phyloP scores from a whole-genome alignment of 1,140 invertebrate genomes.

The Sitodiplosis mosellana region DNA sequence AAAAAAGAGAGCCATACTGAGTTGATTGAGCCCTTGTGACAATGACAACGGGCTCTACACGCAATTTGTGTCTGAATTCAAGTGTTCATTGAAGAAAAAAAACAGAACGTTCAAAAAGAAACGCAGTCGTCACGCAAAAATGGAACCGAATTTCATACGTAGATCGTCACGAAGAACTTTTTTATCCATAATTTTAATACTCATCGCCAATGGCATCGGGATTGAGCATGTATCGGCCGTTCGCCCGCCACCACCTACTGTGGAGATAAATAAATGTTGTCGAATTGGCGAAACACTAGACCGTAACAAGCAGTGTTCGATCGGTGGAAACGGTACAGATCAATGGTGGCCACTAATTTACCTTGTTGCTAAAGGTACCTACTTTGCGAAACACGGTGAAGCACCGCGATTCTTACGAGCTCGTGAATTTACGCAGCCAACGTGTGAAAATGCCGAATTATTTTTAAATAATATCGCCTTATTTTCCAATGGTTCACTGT shows the following conservation, averaged over 20 bases:
- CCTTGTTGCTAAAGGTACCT: constrained; percentile 12
- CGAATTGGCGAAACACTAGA: constrained; percentile 18
- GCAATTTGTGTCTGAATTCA: too few relatives aligned
- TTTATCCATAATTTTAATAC: not conserved
- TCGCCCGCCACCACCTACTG: constrained; percentile 9
- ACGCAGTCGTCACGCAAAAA: too few relatives aligned
- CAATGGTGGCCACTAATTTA: constrained; percentile 19
- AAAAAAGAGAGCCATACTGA: too few relatives aligned
- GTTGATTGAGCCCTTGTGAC: too few relatives aligned
- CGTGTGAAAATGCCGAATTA: constrained; percentile 1
- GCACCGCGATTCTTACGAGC: constrained; percentile 18
- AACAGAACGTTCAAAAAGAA: too few relatives aligned
- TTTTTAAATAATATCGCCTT: constrained; percentile 12
- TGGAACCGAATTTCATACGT: too few relatives aligned
- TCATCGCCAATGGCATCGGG: not conserved
- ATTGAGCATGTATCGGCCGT: not conserved
- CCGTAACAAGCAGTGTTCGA: constrained; percentile 10
- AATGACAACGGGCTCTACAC: too few relatives aligned
- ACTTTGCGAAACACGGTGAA: constrained; percentile 13
- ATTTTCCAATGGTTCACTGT: constrained; percentile 34
- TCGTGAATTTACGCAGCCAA: constrained; percentile 12
- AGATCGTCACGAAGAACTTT: too few relatives aligned
- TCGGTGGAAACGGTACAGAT: constrained; percentile 14
- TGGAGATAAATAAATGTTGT: constrained; percentile 22
- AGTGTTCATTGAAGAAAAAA: too few relatives aligned